These are phyloP conservation scores for Phymatocera aterrima DNA, from an alignment of 2,888 invertebrate genomes.

Conservation along the genomic window DNA sequence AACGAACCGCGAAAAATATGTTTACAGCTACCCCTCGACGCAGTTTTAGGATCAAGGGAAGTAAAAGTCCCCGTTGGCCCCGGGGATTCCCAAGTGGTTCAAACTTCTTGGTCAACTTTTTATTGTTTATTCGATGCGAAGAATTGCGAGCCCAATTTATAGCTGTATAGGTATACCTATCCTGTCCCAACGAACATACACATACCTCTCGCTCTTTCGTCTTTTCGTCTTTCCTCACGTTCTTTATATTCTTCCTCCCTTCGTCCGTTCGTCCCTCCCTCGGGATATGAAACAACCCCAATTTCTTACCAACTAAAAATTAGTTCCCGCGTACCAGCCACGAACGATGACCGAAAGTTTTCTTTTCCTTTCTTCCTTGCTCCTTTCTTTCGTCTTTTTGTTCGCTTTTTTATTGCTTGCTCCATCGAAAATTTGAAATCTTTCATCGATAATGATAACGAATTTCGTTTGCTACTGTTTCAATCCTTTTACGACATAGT, in stretches of 20 bases:
- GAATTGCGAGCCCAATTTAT: not conserved
- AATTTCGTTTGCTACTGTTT: too few relatives aligned
- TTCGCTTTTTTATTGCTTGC: too few relatives aligned
- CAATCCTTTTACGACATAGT: too few relatives aligned
- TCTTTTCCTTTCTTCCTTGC: slow-evolving; percentile 39
- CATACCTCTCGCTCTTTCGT: not conserved
- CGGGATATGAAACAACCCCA: slow-evolving; percentile 48
- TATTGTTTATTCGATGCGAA: slow-evolving; percentile 62
- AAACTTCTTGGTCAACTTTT: slow-evolving; percentile 60
- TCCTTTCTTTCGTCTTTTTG: too few relatives aligned
- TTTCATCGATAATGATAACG: too few relatives aligned
- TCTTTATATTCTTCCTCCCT: too few relatives aligned
- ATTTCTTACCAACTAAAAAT: slow-evolving; percentile 61
- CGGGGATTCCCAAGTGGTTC: slow-evolving; percentile 53
- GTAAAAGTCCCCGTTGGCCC: not conserved
- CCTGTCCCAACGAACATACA: too few relatives aligned
- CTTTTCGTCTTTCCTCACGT: not conserved
- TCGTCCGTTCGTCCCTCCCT: not conserved
- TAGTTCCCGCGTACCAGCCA: slow-evolving; percentile 52
- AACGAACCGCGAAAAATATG: slow-evolving; percentile 69
- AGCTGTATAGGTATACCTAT: not conserved
- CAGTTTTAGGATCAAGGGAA: not conserved
- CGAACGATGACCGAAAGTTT: too few relatives aligned
- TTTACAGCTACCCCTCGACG: slow-evolving; percentile 48
- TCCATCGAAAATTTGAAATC: too few relatives aligned